phyloP scores from a whole-genome alignment of 1,140 invertebrate genomes.

The Achatina immaculata region DNA sequence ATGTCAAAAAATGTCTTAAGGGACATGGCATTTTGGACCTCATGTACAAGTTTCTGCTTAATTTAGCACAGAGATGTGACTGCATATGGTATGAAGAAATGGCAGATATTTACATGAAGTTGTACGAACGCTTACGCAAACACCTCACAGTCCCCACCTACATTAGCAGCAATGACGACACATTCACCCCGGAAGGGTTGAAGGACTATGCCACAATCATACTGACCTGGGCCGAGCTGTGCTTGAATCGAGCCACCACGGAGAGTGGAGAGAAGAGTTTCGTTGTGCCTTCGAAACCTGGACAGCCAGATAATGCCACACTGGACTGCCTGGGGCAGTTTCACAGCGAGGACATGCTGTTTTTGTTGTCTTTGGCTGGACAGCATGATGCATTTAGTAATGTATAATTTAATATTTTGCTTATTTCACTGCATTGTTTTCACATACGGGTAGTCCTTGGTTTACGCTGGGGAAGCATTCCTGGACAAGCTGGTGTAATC shows the following conservation, averaged over 20 bases:
- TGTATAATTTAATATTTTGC: not conserved
- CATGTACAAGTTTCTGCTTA: slow-evolving; percentile 58
- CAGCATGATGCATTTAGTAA: slow-evolving; percentile 28
- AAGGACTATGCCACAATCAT: slow-evolving; percentile 5
- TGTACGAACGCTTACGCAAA: slow-evolving; percentile 55
- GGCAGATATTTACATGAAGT: slow-evolving; percentile 53
- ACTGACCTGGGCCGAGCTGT: slow-evolving; percentile 55
- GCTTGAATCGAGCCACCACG: not conserved
- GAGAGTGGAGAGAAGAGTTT: not conserved
- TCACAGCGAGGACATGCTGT: slow-evolving; percentile 42
- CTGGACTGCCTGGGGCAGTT: not conserved
- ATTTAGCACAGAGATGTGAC: slow-evolving; percentile 44
- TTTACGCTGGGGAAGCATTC: too few species aligned
- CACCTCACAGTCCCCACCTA: slow-evolving; percentile 59
- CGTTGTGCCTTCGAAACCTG: not conserved
- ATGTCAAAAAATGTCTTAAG: slow-evolving; percentile 51
- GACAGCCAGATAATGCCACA: not conserved
- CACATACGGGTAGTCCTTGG: too few species aligned
- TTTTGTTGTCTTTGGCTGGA: slow-evolving; percentile 18
- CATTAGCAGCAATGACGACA: slow-evolving; percentile 46
- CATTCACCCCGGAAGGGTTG: not conserved
- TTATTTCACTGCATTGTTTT: too few species aligned
- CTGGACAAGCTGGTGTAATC: too few species aligned
- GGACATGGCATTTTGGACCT: slow-evolving; percentile 62
- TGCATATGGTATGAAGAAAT: slow-evolving; percentile 46